Conservation (phyloP, 2,888 invertebrate species). For the Chalcosyrphus nemorum region DNA sequence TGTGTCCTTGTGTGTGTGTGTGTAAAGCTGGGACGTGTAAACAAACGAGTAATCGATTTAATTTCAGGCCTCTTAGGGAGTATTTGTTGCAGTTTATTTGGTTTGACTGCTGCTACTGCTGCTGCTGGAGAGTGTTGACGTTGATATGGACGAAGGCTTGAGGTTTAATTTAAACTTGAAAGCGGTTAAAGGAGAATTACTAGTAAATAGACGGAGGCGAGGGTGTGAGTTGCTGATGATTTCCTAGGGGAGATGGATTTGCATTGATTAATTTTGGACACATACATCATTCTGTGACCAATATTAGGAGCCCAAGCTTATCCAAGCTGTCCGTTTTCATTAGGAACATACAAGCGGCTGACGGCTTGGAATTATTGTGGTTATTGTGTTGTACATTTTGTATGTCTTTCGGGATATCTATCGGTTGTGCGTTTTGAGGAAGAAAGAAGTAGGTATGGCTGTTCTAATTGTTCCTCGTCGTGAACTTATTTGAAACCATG, state of each 20-base stretch:
- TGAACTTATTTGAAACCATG: too few relatives aligned
- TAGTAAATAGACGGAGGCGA: not conserved
- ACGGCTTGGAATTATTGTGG: not conserved
- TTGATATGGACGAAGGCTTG: slow-evolving; percentile 43
- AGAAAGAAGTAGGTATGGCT: too few relatives aligned
- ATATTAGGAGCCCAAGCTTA: not conserved
- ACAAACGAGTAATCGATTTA: slow-evolving; percentile 68
- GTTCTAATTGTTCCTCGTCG: too few relatives aligned
- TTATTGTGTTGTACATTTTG: too few relatives aligned
- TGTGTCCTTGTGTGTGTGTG: not conserved
- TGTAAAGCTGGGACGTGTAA: slow-evolving; percentile 50
- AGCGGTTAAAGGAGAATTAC: not conserved
- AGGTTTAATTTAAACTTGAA: slow-evolving; percentile 60
- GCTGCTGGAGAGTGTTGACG: not conserved
- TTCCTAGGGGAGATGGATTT: slow-evolving; percentile 17
- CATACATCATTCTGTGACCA: not conserved
- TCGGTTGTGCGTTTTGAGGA: too few relatives aligned
- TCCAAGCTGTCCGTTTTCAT: not conserved
- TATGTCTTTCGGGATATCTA: too few relatives aligned
- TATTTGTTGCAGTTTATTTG: slow-evolving; percentile 65
- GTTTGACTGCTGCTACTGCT: slow-evolving; percentile 4
- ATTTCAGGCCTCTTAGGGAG: slow-evolving; percentile 52
- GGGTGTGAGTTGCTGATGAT: not conserved
- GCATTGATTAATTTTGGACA: slow-evolving; percentile 2
- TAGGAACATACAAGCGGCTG: not conserved